phyloP scores from a whole-genome alignment of 2,797 vertebrate species.

The Bucorvus abyssinicus region DNA sequence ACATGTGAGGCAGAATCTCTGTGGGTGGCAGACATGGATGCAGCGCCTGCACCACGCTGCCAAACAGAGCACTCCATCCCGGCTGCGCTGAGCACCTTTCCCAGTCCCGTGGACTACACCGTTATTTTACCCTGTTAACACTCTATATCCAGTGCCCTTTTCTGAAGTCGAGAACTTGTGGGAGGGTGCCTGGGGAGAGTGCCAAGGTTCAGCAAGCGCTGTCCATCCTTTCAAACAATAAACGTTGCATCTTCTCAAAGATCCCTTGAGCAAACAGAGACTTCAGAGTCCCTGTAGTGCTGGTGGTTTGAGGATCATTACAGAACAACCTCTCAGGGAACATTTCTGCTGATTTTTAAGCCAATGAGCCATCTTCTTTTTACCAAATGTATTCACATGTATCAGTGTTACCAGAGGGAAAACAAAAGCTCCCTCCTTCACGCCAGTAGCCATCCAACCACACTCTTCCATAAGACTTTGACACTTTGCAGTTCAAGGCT shows the following conservation, averaged over 20 bases:
- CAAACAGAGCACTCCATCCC: neutral
- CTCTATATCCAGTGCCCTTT: neutral
- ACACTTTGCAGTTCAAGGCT: neutral
- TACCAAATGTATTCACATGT: neutral
- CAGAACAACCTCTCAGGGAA: neutral
- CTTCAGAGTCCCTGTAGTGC: neutral
- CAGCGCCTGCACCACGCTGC: neutral
- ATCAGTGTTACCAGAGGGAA: neutral
- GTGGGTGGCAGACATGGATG: slow-evolving; percentile 7
- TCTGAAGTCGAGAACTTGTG: neutral
- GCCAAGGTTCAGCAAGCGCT: neutral
- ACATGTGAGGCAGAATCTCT: neutral
- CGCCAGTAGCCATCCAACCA: neutral
- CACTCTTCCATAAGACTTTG: neutral
- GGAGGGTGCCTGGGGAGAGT: neutral
- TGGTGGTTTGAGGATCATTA: neutral
- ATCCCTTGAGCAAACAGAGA: neutral
- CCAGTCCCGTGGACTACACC: neutral
- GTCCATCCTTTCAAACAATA: neutral
- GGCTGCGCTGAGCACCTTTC: neutral
- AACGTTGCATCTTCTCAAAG: neutral
- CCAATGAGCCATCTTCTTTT: neutral
- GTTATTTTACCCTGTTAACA: neutral
- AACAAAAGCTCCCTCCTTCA: neutral
- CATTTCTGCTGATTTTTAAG: neutral